Conservation (phyloP, 2,113 vertebrate genomes). For the Bos javanicus region DNA sequence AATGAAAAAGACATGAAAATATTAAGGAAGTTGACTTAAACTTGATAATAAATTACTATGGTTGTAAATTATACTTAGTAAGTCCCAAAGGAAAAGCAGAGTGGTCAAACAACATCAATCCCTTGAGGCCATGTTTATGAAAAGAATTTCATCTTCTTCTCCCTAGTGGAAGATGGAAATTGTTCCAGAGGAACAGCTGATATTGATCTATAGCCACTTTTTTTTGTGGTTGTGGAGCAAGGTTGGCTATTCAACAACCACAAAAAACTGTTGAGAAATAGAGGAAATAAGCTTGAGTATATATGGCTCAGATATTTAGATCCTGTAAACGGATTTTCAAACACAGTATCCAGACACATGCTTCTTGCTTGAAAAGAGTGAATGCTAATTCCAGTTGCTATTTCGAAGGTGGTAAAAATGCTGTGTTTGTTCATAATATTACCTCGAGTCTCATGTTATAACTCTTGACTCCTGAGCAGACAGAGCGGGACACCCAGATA, state of each 20-base stretch:
- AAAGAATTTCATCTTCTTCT: not conserved
- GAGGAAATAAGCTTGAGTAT: not conserved
- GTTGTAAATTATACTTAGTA: not conserved
- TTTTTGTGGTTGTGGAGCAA: not conserved
- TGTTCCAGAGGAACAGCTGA: not conserved
- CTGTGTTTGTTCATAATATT: not conserved
- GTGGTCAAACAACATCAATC: not conserved
- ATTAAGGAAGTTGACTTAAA: not conserved
- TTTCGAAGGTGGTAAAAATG: not conserved
- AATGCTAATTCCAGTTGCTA: not conserved
- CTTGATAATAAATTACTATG: not conserved
- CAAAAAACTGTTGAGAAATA: not conserved
- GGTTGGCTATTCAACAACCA: not conserved
- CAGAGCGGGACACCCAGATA: not conserved
- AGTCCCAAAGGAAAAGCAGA: not conserved
- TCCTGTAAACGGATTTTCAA: not conserved
- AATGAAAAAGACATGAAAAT: not conserved
- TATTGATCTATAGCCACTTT: not conserved
- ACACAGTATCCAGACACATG: not conserved
- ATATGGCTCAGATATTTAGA: not conserved
- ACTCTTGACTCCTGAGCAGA: not conserved
- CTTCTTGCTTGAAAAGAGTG: not conserved
- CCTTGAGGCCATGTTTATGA: not conserved
- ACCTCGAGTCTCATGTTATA: not conserved
- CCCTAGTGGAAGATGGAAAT: not conserved